These are phyloP conservation scores for Lipophrys pholis DNA, from an alignment of 2,113 vertebrate species.

Conservation along the genomic window DNA sequence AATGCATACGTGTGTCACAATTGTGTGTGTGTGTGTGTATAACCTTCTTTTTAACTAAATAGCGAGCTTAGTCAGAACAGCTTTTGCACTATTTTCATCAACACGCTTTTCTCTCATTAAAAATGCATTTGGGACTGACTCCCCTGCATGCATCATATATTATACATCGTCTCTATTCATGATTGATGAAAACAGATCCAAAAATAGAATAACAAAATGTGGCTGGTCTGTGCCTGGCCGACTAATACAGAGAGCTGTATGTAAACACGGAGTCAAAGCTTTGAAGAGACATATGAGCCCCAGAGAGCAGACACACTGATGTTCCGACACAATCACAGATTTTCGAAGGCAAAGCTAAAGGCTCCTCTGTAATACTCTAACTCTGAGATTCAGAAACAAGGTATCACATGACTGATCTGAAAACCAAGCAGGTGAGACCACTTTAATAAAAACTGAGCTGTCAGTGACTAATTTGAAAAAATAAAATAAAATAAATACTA, in stretches of 20 bases:
- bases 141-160: slow-evolving; percentile 77
- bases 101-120: slow-evolving; percentile 69
- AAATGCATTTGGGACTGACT: slow-evolving; percentile 77
- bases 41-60: slow-evolving; percentile 13
- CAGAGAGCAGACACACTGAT: slow-evolving; percentile 8
- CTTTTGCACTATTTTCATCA: slow-evolving; percentile 57
- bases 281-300: slow-evolving; percentile 16
- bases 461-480: background rate
- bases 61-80: slow-evolving; percentile 1
- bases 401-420: slow-evolving; percentile 2
- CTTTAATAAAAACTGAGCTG: background rate
- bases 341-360: background rate
- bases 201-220: slow-evolving; percentile 77
- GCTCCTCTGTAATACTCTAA: slow-evolving; percentile 7
- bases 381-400: slow-evolving; percentile 14
- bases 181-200: slow-evolving; percentile 77
- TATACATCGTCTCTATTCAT: slow-evolving; percentile 78
- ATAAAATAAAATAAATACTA: too few relatives aligned
- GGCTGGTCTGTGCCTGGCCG: slow-evolving; percentile 30
- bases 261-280: slow-evolving; percentile 61
- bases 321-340: slow-evolving; percentile 17
- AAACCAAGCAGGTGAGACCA: slow-evolving; percentile 14
- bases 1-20: too few relatives aligned
- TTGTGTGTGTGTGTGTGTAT: background rate
- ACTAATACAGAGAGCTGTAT: slow-evolving; percentile 21